A percentile compares a stretch with the other conserved stretches of the same genome.
Conservation (phyloP, 1,140 invertebrate genomes). For the Zaprionus inermis region DNA sequence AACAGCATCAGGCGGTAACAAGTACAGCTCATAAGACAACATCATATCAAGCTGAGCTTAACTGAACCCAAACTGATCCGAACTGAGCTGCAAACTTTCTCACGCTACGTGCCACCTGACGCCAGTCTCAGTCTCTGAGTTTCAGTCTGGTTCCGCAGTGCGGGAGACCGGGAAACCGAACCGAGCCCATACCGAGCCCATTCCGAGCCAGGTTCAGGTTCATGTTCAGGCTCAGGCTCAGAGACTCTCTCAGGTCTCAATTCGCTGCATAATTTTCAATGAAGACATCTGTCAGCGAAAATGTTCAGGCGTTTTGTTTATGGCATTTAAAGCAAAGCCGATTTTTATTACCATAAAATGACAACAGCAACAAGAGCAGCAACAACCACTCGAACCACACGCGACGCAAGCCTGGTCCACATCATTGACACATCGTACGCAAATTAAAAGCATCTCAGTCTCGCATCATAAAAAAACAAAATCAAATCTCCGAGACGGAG, state of each 20-base stretch:
- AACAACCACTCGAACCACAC: conserved; percentile 65
- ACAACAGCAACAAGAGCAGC: conserved; percentile 36
- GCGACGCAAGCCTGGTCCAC: conserved; percentile 66
- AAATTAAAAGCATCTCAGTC: conserved; percentile 78
- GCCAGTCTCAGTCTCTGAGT: conserved; percentile 37
- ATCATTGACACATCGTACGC: conserved; percentile 82
- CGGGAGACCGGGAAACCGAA: neutral
- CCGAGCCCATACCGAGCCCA: neutral
- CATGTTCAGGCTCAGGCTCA: neutral
- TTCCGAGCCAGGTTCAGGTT: neutral
- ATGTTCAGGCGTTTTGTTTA: conserved; percentile 82
- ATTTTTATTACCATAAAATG: conserved; percentile 81
- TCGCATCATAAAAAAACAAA: conserved; percentile 48
- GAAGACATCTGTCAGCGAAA: conserved; percentile 84
- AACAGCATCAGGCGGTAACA: conserved; percentile 14
- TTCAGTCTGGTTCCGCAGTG: conserved; percentile 5
- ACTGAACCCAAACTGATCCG: conserved; percentile 1
- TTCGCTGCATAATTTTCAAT: conserved; percentile 78
- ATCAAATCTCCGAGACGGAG: conserved; percentile 24
- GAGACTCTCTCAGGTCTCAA: conserved; percentile 3
- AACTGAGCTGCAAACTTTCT: conserved; percentile 62
- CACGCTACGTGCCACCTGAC: conserved; percentile 74
- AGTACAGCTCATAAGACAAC: conserved; percentile 42
- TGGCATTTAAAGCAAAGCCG: conserved; percentile 80
- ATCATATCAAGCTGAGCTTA: conserved; percentile 35